Evolutionary conservation across 2,113 vertebrate species (phyloP), one percentile per base, ranked within the genome.

Genomic region (Rhabdomys dilectus): DNA sequence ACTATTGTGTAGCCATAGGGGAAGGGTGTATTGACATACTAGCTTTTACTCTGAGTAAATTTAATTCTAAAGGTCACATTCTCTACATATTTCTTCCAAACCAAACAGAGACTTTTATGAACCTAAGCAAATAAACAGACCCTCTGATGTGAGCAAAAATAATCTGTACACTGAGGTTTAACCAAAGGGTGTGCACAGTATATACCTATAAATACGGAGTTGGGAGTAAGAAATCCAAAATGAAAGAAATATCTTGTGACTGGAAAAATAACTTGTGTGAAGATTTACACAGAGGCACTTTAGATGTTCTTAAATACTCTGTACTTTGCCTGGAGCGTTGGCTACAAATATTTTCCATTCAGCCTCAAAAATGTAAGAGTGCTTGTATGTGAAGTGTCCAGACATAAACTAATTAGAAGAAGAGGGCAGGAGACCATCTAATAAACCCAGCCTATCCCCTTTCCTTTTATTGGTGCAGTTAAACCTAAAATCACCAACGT

Each of bases 101-200:
- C 93, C 97, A 94, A 98, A 97, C 94, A 93, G 88, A 95, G 92
- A 96, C 96, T 97, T 96, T 91, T 96, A 93, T 96, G 96, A 97
- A 96, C 97, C 87, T 80, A 96, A 97, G 92, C 70, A 98, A 94
- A 95, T 91, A 68, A 95, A 77, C 66, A 81, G 60, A 85, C 87
- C 93, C 89, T 98, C 96, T 98, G 93, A 98, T 98, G 98, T 98
- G 97, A 98, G 9, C 53, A 97, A 82, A 62, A 96, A 97, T 94
- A 96, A 95, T 66, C 82, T 48, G 53, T 88, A 97, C 42, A 94
- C 88, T 97, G 95, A 91, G 95, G 96, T 89, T 97, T 97, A 95
- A 94, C 95, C 91, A 97, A 97, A 97, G 96, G 96, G 95, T 94
- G 97, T 86, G 45, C 97, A 93, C 64, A 93, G 73, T 89, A 92